These are phyloP conservation scores for Trichacis sp. DNA, from an alignment of 2,888 invertebrate genomes.

Conservation along the genomic window DNA sequence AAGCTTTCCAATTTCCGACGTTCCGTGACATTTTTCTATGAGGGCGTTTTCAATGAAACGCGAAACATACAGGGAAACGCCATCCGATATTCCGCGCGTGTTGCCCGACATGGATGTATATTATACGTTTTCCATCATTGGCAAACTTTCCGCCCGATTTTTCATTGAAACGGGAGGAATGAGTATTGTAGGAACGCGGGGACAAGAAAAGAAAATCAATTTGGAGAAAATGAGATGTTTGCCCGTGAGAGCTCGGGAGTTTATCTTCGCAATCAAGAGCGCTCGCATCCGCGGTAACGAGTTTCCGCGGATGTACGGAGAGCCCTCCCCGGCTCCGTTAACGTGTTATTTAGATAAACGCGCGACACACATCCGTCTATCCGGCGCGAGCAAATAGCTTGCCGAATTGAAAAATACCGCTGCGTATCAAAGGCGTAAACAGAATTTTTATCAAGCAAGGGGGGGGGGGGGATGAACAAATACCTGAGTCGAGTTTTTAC, in stretches of 20 bases:
- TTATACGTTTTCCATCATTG: constrained; percentile 8
- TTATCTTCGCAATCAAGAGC: constrained; percentile 39
- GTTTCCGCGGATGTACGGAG: constrained; percentile 40
- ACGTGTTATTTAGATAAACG: constrained; percentile 44
- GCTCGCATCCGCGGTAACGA: constrained; percentile 39
- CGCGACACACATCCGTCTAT: constrained; percentile 20
- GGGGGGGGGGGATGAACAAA: too few species aligned
- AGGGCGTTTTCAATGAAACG: constrained; percentile 65
- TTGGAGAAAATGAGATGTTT: constrained; percentile 33
- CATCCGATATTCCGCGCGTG: constrained; percentile 62
- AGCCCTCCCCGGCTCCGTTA: constrained; percentile 17
- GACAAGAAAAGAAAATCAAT: not conserved
- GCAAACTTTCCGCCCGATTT: constrained; percentile 42
- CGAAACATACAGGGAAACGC: constrained; percentile 65
- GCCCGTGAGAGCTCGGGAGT: constrained; percentile 32
- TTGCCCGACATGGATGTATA: not conserved
- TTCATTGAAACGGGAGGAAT: constrained; percentile 37
- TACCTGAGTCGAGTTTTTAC: too few species aligned
- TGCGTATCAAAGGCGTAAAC: too few species aligned
- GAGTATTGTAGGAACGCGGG: not conserved
- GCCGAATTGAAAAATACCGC: constrained; percentile 12
- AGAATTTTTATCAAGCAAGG: too few species aligned
- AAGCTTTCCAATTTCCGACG: constrained; percentile 69
- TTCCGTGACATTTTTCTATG: constrained; percentile 67
- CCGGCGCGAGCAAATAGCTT: constrained; percentile 26